Base-by-base conservation (phyloP, 2,888 invertebrate species). In the Ectemnius lituratus region DNA sequence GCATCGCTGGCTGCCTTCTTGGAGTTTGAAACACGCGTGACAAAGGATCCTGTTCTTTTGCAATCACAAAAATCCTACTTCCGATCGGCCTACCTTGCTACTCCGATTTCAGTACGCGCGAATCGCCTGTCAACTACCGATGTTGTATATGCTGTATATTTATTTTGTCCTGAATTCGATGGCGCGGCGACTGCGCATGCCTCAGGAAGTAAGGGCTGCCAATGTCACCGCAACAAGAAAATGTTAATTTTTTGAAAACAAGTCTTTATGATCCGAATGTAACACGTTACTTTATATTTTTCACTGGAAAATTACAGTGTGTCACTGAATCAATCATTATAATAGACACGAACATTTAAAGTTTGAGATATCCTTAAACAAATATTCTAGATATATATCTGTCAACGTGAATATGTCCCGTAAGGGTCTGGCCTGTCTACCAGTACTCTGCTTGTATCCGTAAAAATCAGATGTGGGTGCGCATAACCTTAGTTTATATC, bases 1-100 rank as follows among this genome's bases (percentile, higher is more conserved):
- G 86, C 90, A 90, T 90, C 78, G 80, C 84, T 82, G 45, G 72
- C 57, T 65, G 73, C 70, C 75, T 76, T 73, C 75, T 76, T 16
- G 5, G 49, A 52, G 37, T 66, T 69, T 61, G 45, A 68, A 71
- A 67, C 37, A 16, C 57, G 37, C 46, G 52, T 27, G 37, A 72
- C 45, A 70, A 69, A 59, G 2, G n/a, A 18, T 37, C 75, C 67
- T 60, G 5, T 3, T 60, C 4, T 27, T 27, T 2, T 16, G 18
- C 11, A 13, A 18, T 70, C 63, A 37, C 37, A 37, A 37, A 37
- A 37, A 37, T 37, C 8, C 37, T 8, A 14, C n/a, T 16, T 52
- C n/a, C 52, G 52, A 14, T 16, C 16, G 16, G 52, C 4, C 52
- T 14, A 52, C 14, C 37, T 37, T 52, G 52, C 16, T 16, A 52